phyloP scores from a whole-genome alignment of 2,113 vertebrate species.

The Podocnemis expansa region DNA sequence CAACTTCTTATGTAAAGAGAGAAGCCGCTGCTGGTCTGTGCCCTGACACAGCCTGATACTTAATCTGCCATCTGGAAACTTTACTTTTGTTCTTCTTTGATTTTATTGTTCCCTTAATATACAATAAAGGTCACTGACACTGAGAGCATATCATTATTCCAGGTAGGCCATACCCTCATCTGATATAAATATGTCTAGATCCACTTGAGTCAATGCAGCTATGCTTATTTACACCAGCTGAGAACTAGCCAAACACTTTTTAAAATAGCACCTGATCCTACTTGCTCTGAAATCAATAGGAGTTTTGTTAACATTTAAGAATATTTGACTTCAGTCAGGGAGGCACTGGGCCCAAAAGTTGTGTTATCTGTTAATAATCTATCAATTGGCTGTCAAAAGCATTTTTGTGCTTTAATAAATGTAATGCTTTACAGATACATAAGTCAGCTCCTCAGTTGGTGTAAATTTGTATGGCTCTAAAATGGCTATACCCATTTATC shows the following conservation, averaged over 20 bases:
- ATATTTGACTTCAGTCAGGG: background rate
- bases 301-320: background rate
- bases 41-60: background rate
- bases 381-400: background rate
- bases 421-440: background rate
- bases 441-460: background rate
- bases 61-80: background rate
- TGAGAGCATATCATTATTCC: background rate
- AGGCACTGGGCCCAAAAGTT: rapidly evolving
- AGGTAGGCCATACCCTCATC: background rate
- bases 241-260: background rate
- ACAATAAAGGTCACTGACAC: background rate
- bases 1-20: rapidly evolving
- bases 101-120: background rate
- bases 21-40: background rate
- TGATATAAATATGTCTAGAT: background rate
- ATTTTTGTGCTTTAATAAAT: background rate
- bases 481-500: background rate
- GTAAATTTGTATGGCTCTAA: background rate
- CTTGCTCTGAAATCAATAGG: background rate
- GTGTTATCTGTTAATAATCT: background rate
- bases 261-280: background rate
- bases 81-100: background rate
- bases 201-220: background rate
- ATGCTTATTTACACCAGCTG: rapidly evolving